Evolutionary conservation across 2,797 vertebrate species (phyloP).

Genomic region (Oreortyx pictus): DNA sequence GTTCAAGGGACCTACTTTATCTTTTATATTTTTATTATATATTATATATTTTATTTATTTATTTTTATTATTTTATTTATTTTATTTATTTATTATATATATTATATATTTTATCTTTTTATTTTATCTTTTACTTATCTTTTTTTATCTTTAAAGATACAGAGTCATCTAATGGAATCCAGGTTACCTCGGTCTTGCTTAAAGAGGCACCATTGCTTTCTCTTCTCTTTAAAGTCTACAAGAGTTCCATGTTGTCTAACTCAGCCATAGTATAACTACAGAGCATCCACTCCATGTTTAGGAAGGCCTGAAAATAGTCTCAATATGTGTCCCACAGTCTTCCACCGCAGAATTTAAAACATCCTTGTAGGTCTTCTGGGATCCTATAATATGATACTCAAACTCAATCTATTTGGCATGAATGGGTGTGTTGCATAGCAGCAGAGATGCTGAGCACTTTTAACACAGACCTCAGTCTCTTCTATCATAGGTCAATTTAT

Average conservation of each 20-base stretch:
- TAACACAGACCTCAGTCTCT: not conserved
- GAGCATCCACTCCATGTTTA: not conserved
- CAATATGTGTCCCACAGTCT: not conserved
- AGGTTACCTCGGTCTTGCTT: not conserved
- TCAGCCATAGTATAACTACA: not conserved
- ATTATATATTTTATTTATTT: too few species aligned
- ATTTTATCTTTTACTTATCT: too few species aligned
- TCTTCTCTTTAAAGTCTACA: not conserved
- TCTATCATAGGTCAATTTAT: not conserved
- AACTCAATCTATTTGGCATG: not conserved
- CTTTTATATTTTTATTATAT: too few species aligned
- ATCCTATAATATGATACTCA: not conserved
- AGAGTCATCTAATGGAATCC: not conserved
- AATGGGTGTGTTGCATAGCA: not conserved
- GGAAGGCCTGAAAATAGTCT: not conserved
- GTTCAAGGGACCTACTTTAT: not conserved
- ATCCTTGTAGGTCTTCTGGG: not conserved
- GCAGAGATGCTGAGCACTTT: not conserved
- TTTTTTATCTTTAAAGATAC: not conserved
- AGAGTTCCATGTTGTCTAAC: not conserved
- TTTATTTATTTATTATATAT: too few species aligned
- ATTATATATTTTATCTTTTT: too few species aligned
- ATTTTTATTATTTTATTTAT: too few species aligned
- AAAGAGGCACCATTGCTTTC: not conserved
- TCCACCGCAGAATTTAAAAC: not conserved